Conservation (phyloP, 2,113 vertebrate species). For the Notiomystis cincta region DNA sequence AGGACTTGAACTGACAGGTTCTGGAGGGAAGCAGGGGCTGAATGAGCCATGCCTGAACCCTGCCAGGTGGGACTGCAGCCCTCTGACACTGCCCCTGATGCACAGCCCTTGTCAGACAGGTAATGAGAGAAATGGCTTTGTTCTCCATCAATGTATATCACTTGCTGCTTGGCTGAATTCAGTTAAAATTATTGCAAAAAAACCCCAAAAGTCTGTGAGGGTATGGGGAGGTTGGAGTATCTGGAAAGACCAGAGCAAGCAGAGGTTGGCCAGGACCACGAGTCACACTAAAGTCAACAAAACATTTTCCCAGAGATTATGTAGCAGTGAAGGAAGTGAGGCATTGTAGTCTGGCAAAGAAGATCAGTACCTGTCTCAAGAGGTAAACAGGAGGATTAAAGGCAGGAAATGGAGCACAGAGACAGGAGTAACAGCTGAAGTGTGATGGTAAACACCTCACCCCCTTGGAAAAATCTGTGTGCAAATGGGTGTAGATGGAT, state of each 20-base stretch:
- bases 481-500: background rate
- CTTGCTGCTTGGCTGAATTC: background rate
- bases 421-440: background rate
- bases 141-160: background rate
- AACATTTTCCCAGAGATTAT: background rate
- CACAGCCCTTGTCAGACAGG: background rate
- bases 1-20: background rate
- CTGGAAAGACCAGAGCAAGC: background rate
- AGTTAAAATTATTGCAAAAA: background rate
- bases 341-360: background rate
- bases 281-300: background rate
- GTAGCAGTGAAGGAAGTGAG: background rate
- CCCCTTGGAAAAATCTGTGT: background rate
- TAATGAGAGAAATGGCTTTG: background rate
- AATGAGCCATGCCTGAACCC: background rate
- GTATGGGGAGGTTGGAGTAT: background rate
- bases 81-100: background rate
- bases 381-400: background rate
- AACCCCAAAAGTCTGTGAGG: background rate
- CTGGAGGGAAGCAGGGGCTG: background rate
- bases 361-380: background rate
- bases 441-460: background rate
- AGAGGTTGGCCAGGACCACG: background rate
- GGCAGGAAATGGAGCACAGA: background rate
- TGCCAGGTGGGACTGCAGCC: background rate